Conservation (phyloP, 2,888 invertebrate species). For the Polydrusus pterygomalis region DNA sequence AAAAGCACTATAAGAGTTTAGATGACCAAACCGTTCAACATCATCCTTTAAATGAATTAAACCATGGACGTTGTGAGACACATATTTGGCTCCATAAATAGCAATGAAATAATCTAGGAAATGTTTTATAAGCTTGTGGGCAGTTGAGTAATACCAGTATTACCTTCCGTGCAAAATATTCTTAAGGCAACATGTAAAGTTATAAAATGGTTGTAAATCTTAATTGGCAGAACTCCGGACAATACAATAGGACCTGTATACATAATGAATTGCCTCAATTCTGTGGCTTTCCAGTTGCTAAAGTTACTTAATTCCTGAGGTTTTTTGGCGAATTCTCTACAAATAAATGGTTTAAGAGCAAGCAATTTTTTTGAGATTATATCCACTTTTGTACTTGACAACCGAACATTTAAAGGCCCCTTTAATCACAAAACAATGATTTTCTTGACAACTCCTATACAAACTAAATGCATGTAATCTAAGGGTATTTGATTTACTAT, state of each 20-base stretch:
- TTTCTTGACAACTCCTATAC: neutral
- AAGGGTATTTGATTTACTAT: neutral
- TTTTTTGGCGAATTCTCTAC: neutral
- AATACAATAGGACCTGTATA: neutral
- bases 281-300: neutral
- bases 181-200: slow-evolving; percentile 1
- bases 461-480: slow-evolving; percentile 1
- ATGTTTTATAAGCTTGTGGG: neutral
- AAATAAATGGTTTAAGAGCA: neutral
- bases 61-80: neutral
- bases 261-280: neutral
- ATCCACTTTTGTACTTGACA: neutral
- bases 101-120: neutral
- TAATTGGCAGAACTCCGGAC: neutral
- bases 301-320: neutral
- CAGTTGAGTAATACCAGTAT: too few species aligned
- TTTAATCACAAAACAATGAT: neutral
- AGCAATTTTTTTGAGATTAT: neutral
- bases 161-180: too few species aligned
- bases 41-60: neutral
- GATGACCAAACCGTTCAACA: neutral
- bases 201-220: neutral
- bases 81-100: neutral
- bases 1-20: neutral
- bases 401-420: neutral